A percentile compares a stretch with the other conserved stretches of the same genome.
phyloP scores from a whole-genome alignment of 2,113 vertebrate species.

The Corapipo altera region DNA sequence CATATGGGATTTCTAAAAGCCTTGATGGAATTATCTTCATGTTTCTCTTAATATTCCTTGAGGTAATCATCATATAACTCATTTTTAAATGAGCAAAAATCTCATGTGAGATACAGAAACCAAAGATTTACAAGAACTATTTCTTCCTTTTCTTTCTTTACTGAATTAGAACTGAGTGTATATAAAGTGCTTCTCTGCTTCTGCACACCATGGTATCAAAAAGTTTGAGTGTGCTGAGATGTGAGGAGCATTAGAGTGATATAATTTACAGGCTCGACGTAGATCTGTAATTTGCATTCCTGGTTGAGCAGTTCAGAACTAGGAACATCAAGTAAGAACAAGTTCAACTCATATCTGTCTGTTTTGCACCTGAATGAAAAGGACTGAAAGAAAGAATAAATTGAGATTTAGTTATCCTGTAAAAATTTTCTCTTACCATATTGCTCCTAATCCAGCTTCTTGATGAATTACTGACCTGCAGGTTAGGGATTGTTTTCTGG shows the following conservation, averaged over 20 bases:
- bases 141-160: background rate
- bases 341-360: background rate
- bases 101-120: background rate
- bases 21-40: conserved; percentile 45
- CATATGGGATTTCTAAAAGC: conserved; percentile 8
- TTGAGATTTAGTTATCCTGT: background rate
- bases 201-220: background rate
- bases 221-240: background rate
- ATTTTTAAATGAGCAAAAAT: conserved; percentile 26
- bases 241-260: background rate
- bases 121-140: background rate
- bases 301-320: background rate
- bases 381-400: background rate
- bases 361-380: background rate
- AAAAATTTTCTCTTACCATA: background rate
- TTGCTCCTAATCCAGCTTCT: background rate
- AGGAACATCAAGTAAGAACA: background rate
- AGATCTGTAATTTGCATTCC: background rate
- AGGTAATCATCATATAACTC: conserved; percentile 19
- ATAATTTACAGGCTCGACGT: background rate
- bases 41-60: conserved; percentile 45
- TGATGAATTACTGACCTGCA: background rate
- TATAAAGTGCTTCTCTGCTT: background rate
- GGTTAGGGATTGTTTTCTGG: background rate
- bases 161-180: background rate